These are phyloP conservation scores for Stegophylla sp. DNA, from an alignment of 2,888 invertebrate genomes.

Conservation along the genomic window DNA sequence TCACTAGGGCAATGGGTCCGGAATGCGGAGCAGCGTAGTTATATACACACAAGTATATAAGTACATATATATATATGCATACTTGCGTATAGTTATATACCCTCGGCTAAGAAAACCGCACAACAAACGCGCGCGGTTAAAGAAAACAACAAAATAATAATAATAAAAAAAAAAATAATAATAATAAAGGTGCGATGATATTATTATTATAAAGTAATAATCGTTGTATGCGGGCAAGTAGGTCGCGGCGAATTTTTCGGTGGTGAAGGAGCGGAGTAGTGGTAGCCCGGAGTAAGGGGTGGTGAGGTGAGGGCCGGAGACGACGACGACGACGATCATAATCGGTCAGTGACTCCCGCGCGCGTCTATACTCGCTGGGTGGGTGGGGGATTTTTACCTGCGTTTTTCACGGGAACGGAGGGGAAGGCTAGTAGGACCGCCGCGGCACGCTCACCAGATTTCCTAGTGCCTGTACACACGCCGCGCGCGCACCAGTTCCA, in stretches of 20 bases:
- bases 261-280: neutral
- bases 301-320: neutral
- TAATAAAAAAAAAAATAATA: neutral
- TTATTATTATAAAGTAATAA: too few relatives aligned
- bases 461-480: constrained; percentile 46
- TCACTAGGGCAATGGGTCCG: constrained; percentile 59
- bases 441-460: constrained; percentile 23
- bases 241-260: constrained; percentile 32
- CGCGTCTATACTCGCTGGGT: neutral
- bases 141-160: neutral
- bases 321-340: constrained; percentile 41
- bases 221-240: constrained; percentile 32
- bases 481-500: constrained; percentile 12
- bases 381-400: neutral
- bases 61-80: neutral
- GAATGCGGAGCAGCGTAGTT: constrained; percentile 53
- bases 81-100: neutral
- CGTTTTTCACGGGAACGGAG: constrained; percentile 16
- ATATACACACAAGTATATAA: neutral
- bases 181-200: constrained; percentile 31
- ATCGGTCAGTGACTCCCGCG: constrained; percentile 54
- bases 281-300: neutral
- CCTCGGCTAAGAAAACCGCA: constrained; percentile 29
- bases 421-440: neutral
- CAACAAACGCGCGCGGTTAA: constrained; percentile 10